A percentile compares a stretch with the other conserved stretches of the same genome.
phyloP scores from a whole-genome alignment of 2,888 invertebrate species.

The Lepeophtheirus nordmannii region DNA sequence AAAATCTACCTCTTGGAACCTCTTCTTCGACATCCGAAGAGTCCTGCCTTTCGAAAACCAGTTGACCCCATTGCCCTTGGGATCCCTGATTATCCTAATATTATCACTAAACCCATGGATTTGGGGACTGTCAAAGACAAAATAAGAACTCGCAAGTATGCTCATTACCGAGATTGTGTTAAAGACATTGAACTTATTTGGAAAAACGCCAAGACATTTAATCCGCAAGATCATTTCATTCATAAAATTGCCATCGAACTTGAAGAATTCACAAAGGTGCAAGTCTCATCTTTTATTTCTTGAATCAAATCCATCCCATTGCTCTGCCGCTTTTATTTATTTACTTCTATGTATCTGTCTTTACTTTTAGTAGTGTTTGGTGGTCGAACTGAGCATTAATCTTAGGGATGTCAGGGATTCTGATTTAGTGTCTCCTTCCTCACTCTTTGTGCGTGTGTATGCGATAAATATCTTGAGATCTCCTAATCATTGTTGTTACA shows the following conservation, averaged over 20 bases:
- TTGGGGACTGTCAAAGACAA: conserved; percentile 6
- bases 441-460: too few relatives aligned
- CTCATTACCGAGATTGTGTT: background rate
- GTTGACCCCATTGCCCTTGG: conserved; percentile 14
- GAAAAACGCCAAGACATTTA: conserved; percentile 22
- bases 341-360: background rate
- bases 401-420: too few relatives aligned
- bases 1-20: conserved; percentile 3
- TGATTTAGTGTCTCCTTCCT: too few relatives aligned
- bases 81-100: conserved; percentile 10
- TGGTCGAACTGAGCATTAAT: too few relatives aligned
- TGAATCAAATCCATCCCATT: background rate
- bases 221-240: conserved; percentile 9
- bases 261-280: conserved; percentile 11
- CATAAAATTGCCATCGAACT: conserved; percentile 8
- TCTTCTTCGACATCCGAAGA: conserved; percentile 12
- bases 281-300: background rate
- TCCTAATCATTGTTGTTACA: too few relatives aligned
- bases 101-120: conserved; percentile 21
- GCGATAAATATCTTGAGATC: too few relatives aligned
- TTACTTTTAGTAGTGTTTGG: too few relatives aligned
- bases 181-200: conserved; percentile 12
- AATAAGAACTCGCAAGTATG: background rate
- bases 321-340: background rate
- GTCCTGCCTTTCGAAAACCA: conserved; percentile 14